Evolutionary conservation across 1,140 invertebrate genomes (phyloP), one percentile per base, ranked within the genome.

Genomic region (Ceratoteleas bidentatus): DNA sequence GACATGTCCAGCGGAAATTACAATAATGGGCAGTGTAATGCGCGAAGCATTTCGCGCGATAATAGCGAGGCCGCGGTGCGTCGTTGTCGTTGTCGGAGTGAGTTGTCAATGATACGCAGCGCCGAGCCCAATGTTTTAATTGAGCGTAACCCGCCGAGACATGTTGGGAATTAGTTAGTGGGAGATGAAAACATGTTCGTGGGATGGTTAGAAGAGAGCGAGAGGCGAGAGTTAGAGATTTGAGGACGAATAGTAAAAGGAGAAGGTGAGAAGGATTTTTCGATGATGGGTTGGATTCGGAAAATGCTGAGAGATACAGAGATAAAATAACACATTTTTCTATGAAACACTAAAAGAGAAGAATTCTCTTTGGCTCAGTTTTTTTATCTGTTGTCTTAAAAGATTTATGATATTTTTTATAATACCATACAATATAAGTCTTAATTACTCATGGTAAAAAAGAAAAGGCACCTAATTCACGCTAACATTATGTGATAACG

Each of bases 11-110:
- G 56, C 56, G 66, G 60, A 75, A 79, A 77, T 81, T 82, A 82
- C 73, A 76, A 82, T 82, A 82, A 77, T 82, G 73, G 74, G 77
- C 74, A 62, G 70, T 79, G 65, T 78, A 78, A 83, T 73, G 70
- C 47, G 68, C 81, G 68, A 78, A 75, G 70, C 78, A 79, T 83
- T 75, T 65, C 81, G 66, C 54, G 53, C 78, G 74, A 83, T 83
- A 75, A 75, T 66, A 65, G 58, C 38, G 60, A 43, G 53, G 34
- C 6, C 3, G n/a, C 45, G 24, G 24, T 24, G 24, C 43, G 61
- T 53, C 52, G 70, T 15, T 69, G 78, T 75, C 65, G 64, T 24
- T 49, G 60, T 49, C 13, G 60, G 40, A 77, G 64, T 77, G 43
- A 77, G 62, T 78, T 74, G 74, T 83, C 69, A 77, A 74, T 68